phyloP scores from a whole-genome alignment of 23 tunicate genomes.

The Halocynthia roretzi region DNA sequence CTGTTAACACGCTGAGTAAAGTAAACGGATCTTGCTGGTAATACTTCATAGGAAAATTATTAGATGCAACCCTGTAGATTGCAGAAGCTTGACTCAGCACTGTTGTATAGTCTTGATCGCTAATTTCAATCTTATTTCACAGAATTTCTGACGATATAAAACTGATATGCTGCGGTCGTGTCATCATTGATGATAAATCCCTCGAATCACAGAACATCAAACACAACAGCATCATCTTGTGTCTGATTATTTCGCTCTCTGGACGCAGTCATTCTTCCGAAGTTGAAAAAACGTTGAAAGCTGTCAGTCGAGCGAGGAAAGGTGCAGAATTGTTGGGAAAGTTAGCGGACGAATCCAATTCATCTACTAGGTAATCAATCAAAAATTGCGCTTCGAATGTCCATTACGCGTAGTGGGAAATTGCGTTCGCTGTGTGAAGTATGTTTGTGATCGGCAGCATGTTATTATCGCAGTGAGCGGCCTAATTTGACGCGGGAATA shows the following conservation, averaged over 20 bases:
- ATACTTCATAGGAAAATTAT: too few relatives aligned
- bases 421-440: too few relatives aligned
- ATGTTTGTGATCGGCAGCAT: too few relatives aligned
- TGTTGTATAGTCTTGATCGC: background rate
- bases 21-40: background rate
- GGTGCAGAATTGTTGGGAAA: slow-evolving; percentile 75
- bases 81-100: too few relatives aligned
- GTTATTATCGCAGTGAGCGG: too few relatives aligned
- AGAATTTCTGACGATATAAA: slow-evolving; percentile 19
- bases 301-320: slow-evolving; percentile 42
- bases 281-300: slow-evolving; percentile 42
- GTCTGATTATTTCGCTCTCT: slow-evolving; percentile 34
- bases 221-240: slow-evolving; percentile 61
- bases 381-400: too few relatives aligned
- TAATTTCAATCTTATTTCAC: background rate
- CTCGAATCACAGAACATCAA: slow-evolving; percentile 39
- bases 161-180: slow-evolving; percentile 50
- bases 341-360: background rate
- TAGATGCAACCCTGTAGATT: too few relatives aligned
- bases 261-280: slow-evolving; percentile 25
- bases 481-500: too few relatives aligned
- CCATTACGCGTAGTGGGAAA: too few relatives aligned
- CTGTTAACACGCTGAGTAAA: background rate
- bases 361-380: too few relatives aligned
- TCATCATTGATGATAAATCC: slow-evolving; percentile 20